A percentile compares a stretch with the other conserved stretches of the same genome.
Conservation (phyloP, 2,888 invertebrate genomes). For the Xanthorhoe spadicearia region DNA sequence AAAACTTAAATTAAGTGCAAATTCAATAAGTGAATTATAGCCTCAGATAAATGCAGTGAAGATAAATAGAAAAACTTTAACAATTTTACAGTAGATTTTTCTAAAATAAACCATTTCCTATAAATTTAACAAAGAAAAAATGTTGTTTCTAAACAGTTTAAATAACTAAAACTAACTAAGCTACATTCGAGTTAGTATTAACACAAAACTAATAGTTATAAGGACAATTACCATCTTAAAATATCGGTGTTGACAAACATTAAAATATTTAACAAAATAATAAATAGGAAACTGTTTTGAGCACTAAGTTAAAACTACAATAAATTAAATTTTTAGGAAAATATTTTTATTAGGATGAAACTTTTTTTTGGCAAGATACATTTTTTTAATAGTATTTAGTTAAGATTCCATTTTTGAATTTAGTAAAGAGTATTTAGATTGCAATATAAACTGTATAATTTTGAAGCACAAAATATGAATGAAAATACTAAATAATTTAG, state of each 20-base stretch:
- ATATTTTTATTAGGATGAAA: neutral
- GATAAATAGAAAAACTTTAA: neutral
- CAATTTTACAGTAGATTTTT: neutral
- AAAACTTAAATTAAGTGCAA: conserved; percentile 1
- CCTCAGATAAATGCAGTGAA: conserved; percentile 12
- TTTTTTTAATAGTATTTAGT: neutral
- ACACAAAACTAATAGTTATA: neutral
- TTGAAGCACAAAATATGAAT: too few relatives aligned
- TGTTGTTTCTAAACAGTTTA: neutral
- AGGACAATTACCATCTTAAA: neutral
- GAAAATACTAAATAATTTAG: too few relatives aligned
- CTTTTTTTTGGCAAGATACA: conserved; percentile 5
- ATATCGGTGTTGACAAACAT: conserved; percentile 32
- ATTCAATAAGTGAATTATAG: conserved; percentile 12
- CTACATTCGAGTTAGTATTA: neutral
- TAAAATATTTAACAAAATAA: conserved; percentile 34
- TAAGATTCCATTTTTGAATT: neutral
- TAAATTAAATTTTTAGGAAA: conserved; percentile 21
- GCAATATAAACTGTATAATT: neutral
- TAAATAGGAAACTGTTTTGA: conserved; percentile 70
- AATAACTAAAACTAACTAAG: neutral
- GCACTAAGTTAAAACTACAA: conserved; percentile 51
- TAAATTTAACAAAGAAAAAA: neutral
- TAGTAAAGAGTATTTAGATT: neutral
- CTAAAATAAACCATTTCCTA: too few relatives aligned